phyloP scores from a whole-genome alignment of 2,888 invertebrate species.

The Phorcus lineatus region DNA sequence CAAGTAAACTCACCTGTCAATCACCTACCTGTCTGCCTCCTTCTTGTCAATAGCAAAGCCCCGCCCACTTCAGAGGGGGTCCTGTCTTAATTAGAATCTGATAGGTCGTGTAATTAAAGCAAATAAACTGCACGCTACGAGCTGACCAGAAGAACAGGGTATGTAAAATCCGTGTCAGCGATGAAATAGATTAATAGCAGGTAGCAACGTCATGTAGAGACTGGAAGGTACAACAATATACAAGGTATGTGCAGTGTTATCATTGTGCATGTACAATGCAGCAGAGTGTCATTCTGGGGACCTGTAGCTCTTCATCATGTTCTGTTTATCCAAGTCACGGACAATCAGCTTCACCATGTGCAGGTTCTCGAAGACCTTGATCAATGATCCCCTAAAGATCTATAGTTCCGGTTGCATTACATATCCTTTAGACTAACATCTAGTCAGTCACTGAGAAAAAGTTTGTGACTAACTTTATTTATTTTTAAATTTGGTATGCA shows the following conservation, averaged over 20 bases:
- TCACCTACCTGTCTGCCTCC: neutral
- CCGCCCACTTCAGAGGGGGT: slow-evolving; percentile 13
- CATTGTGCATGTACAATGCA: too few relatives aligned
- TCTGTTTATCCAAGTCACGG: too few relatives aligned
- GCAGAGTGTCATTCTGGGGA: too few relatives aligned
- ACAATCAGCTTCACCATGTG: too few relatives aligned
- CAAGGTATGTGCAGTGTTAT: neutral
- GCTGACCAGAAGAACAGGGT: neutral
- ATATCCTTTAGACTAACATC: too few relatives aligned
- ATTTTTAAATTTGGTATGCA: too few relatives aligned
- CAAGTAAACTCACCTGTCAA: neutral
- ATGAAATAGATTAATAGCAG: slow-evolving; percentile 19
- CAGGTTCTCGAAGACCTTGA: too few relatives aligned
- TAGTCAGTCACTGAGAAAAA: too few relatives aligned
- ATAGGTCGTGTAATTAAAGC: slow-evolving; percentile 13
- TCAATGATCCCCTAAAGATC: too few relatives aligned
- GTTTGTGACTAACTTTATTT: too few relatives aligned
- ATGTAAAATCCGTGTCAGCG: neutral
- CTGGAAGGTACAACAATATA: neutral
- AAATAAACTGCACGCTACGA: neutral
- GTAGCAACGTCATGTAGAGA: neutral
- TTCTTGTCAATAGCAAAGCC: neutral
- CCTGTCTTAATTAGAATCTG: slow-evolving; percentile 18
- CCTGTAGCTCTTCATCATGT: too few relatives aligned
- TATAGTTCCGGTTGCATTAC: too few relatives aligned